Evolutionary conservation across 35 echinoderm and acorn worm species (phyloP).

Genomic region (Ophioderma brevispina): DNA sequence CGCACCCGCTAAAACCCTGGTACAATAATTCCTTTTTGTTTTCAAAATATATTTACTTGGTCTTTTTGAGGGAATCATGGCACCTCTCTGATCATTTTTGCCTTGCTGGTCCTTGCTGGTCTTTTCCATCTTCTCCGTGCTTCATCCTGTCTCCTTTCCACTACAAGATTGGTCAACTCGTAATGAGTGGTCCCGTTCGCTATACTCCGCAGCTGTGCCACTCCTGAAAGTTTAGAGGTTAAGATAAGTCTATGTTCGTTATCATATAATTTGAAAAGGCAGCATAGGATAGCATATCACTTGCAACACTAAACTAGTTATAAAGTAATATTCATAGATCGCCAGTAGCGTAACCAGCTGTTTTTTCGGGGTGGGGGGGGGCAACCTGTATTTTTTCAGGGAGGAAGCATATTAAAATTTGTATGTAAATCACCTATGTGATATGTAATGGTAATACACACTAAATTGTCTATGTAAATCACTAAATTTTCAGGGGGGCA

Average conservation of each 20-base stretch:
- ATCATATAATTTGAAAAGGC: background rate
- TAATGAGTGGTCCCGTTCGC: background rate
- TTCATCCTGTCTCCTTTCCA: conserved; percentile 11
- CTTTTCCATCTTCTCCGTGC: background rate
- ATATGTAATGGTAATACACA: background rate
- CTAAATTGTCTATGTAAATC: background rate
- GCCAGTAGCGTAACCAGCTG: background rate
- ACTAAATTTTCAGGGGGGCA: too few species aligned
- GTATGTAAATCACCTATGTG: background rate
- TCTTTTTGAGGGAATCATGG: conserved; percentile 1
- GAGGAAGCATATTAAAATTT: background rate
- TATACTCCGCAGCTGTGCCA: conserved; percentile 22
- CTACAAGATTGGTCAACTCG: background rate
- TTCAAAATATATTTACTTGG: conserved; percentile 1
- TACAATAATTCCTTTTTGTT: too few species aligned
- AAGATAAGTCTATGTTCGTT: background rate
- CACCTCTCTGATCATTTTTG: background rate
- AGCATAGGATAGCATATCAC: background rate
- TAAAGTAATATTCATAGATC: background rate
- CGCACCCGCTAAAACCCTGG: too few species aligned
- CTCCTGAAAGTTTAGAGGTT: conserved; percentile 7
- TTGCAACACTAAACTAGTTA: too few species aligned
- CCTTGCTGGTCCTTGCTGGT: background rate
- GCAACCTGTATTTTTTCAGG: background rate
- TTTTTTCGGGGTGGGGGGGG: background rate